Conservation (phyloP, 2,113 vertebrate genomes). For the Ictalurus punctatus region DNA sequence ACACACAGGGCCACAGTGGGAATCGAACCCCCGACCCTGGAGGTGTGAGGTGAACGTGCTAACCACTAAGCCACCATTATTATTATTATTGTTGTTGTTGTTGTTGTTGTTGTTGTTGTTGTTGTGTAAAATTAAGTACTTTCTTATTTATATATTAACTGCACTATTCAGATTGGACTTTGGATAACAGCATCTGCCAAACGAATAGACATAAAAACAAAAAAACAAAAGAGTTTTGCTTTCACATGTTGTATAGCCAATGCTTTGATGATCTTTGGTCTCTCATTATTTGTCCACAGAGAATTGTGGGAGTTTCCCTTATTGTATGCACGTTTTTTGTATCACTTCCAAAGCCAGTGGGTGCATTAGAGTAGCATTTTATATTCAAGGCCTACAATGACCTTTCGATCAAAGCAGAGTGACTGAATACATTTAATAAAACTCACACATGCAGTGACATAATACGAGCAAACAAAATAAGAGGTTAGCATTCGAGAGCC, state of each 20-base stretch:
- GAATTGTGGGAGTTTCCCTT: conserved; percentile 1
- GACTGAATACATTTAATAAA: neutral
- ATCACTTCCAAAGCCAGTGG: neutral
- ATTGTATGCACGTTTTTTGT: neutral
- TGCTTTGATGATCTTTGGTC: neutral
- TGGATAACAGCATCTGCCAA: neutral
- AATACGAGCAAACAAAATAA: neutral
- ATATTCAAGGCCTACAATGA: neutral
- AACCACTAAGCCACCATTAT: no score
- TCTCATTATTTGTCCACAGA: neutral
- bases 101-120: no score
- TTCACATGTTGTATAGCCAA: neutral
- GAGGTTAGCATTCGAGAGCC: neutral
- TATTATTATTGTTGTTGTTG: neutral
- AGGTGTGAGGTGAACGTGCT: no score
- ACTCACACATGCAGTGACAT: neutral
- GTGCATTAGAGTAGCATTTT: neutral
- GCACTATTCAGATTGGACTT: neutral
- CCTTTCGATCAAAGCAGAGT: neutral
- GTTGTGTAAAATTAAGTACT: neutral
- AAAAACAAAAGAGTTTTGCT: neutral
- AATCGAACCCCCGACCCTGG: no score
- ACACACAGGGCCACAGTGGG: no score
- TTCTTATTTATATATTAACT: conserved; percentile 5
- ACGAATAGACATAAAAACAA: neutral